These are phyloP conservation scores for Lipotes vexillifer DNA, from an alignment of 2,113 vertebrate species.

Conservation along the genomic window DNA sequence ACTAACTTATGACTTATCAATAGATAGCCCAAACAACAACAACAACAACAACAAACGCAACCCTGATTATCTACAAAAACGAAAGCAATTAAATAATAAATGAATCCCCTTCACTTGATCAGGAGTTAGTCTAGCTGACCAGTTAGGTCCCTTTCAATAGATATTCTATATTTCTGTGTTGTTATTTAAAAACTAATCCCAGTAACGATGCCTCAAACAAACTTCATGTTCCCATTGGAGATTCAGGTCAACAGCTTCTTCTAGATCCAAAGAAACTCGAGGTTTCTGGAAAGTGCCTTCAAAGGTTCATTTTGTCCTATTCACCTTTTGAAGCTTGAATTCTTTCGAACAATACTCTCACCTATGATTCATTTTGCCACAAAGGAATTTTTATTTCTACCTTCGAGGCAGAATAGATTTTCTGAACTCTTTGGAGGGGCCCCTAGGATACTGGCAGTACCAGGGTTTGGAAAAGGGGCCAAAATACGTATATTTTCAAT, in stretches of 20 bases:
- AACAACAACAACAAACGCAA: no score
- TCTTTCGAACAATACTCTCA: not conserved
- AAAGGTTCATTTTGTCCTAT: not conserved
- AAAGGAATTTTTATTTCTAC: not conserved
- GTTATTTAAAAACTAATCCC: not conserved
- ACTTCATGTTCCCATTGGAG: not conserved
- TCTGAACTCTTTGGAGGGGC: not conserved
- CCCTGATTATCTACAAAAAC: not conserved
- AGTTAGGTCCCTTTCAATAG: not conserved
- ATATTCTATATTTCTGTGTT: not conserved
- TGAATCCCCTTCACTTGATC: not conserved
- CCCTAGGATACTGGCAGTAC: no score
- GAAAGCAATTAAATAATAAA: not conserved
- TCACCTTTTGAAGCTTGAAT: not conserved
- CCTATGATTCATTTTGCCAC: not conserved
- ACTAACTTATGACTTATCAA: not conserved
- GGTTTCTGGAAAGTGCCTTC: not conserved
- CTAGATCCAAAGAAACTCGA: not conserved
- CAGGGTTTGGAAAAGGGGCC: not conserved
- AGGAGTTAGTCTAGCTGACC: no score
- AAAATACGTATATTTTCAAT: rapidly evolving
- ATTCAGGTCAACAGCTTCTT: not conserved
- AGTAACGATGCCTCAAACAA: not conserved
- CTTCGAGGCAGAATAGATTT: not conserved
- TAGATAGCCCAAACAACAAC: not conserved